phyloP scores from a whole-genome alignment of 2,797 vertebrate genomes.

The Lagodon rhomboides region DNA sequence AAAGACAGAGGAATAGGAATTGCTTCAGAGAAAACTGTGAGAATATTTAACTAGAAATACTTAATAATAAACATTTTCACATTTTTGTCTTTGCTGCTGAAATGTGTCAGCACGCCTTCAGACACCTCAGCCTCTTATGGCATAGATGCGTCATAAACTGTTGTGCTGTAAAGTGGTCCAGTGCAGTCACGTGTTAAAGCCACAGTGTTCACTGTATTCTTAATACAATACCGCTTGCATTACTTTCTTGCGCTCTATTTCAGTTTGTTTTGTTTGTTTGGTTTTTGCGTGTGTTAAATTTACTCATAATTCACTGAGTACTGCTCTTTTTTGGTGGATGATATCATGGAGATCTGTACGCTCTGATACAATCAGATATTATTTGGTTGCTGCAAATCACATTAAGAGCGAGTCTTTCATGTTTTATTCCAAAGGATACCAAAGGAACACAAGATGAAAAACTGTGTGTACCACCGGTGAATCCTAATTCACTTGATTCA shows the following conservation, averaged over 20 bases:
- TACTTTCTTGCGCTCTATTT: not conserved
- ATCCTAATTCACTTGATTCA: constrained; percentile 1
- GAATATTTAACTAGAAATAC: not conserved
- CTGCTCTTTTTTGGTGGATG: not conserved
- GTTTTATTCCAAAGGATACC: not conserved
- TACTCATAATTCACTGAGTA: not conserved
- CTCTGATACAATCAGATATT: not conserved
- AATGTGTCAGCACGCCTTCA: constrained; percentile 4
- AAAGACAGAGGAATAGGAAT: not conserved
- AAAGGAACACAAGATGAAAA: constrained; percentile 1
- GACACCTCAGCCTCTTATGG: not conserved
- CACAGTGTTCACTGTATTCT: not conserved
- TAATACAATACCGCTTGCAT: not conserved
- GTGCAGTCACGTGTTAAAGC: not conserved
- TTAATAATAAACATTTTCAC: not conserved
- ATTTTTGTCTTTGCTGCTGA: not conserved
- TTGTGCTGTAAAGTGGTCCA: constrained; percentile 2
- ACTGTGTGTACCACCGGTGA: not conserved
- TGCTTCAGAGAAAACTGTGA: not conserved
- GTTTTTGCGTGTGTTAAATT: not conserved
- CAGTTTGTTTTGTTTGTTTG: too few species aligned
- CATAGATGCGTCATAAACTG: constrained; percentile 17
- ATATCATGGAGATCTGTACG: not conserved
- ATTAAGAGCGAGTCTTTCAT: not conserved
- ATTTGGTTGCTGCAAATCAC: not conserved